Evolutionary conservation across 2,113 vertebrate genomes (phyloP).

Genomic region (Grammomys surdaster): DNA sequence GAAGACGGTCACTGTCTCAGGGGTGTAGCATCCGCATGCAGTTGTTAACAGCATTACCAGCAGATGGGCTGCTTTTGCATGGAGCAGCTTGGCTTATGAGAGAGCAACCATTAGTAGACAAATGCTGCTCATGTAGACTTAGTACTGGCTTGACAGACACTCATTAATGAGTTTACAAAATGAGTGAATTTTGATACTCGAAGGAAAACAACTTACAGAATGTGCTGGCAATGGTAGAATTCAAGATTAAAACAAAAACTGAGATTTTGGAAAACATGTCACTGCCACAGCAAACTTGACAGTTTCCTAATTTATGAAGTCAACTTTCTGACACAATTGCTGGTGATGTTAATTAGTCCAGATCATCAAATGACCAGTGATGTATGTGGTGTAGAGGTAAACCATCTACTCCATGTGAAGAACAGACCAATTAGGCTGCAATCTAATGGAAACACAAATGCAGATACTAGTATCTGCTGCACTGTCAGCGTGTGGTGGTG

Average conservation of each 20-base stretch:
- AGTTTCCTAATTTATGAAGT: conserved; percentile 17
- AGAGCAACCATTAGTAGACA: neutral
- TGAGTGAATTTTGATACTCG: neutral
- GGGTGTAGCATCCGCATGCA: accelerated
- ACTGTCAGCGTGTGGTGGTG: too few species aligned
- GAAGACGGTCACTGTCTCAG: too few species aligned
- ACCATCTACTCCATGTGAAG: neutral
- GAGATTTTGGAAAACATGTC: conserved; percentile 17
- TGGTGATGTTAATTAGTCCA: neutral
- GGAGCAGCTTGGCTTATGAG: neutral
- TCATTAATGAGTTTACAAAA: conserved; percentile 31
- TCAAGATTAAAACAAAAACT: conserved; percentile 41
- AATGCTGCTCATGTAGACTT: neutral
- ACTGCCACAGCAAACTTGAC: neutral
- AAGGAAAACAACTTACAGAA: conserved; percentile 29
- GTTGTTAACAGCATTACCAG: neutral
- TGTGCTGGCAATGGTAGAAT: conserved; percentile 44
- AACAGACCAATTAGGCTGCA: neutral
- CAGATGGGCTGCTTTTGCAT: neutral
- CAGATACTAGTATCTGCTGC: too few species aligned
- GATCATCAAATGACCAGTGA: neutral
- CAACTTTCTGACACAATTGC: neutral
- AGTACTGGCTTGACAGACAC: neutral
- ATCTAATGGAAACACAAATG: neutral
- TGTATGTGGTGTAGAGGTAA: neutral